phyloP scores from a whole-genome alignment of 2,797 vertebrate species.

The Cheirogaleus major region DNA sequence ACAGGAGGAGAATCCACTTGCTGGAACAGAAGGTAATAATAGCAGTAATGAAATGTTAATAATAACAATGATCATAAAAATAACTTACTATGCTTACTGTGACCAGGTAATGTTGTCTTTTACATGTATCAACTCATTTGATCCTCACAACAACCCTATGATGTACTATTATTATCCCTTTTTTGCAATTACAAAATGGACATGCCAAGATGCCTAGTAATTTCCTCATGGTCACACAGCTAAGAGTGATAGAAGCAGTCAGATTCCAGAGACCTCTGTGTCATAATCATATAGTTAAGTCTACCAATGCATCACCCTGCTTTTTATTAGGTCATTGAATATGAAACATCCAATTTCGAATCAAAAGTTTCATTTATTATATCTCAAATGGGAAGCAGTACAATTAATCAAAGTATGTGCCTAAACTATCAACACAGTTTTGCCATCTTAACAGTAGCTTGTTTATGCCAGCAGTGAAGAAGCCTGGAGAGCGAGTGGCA shows the following conservation, averaged over 20 bases:
- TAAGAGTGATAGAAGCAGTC: neutral
- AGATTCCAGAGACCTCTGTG: neutral
- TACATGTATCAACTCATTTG: neutral
- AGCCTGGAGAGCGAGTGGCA: too few species aligned
- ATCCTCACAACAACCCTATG: neutral
- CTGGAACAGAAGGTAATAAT: conserved; percentile 85
- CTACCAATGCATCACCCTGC: neutral
- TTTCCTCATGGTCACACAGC: neutral
- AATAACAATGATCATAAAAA: neutral
- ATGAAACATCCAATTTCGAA: too few species aligned
- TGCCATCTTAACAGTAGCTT: too few species aligned
- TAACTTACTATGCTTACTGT: neutral
- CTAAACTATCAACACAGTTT: too few species aligned
- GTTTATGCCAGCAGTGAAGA: too few species aligned
- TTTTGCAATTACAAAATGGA: conserved; percentile 21
- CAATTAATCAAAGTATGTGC: too few species aligned
- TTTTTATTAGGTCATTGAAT: neutral
- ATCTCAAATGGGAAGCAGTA: too few species aligned
- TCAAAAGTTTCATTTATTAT: too few species aligned
- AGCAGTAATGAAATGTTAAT: neutral
- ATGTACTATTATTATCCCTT: neutral
- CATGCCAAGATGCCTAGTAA: neutral
- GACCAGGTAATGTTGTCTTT: neutral
- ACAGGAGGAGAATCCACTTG: conserved; percentile 83
- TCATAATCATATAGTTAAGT: neutral